Evolutionary conservation across 2,888 invertebrate genomes (phyloP), one percentile per base, ranked within the genome.

Genomic region (Tachystola acroxantha): DNA sequence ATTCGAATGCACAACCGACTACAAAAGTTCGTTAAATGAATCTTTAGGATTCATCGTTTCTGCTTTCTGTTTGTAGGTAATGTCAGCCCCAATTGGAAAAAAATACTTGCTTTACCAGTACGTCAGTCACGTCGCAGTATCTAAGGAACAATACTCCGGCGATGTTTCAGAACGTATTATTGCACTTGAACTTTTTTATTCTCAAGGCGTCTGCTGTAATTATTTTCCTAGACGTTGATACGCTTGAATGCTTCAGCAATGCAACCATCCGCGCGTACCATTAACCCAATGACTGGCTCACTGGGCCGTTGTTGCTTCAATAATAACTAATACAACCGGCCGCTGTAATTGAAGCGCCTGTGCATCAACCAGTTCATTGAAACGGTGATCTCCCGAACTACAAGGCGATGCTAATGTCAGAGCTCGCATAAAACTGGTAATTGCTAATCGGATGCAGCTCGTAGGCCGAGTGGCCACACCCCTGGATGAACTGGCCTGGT

Each of bases 231-330:
- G 22, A 33, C 40, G 47, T 36, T 42, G 45, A 47, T 24, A 31
- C 34, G 34, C 62, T 70, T 50, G 57, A 56, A 53, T 69, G 68
- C 60, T 44, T 57, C 57, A 42, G 55, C 61, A 48, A 64, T 55
- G 58, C 69, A 60, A 50, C 58, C 59, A 66, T 69, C 73, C 71
- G 71, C 60, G 51, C 68, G 77, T 76, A 60, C 78, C 56, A 78
- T 70, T 81, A 73, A 82, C 80, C 82, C 69, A 82, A 70, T 82
- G 80, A 76, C 79, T 77, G 73, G 79, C 59, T 70, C 74, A 74
- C 64, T 74, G 64, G 65, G 62, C 68, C 72, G 68, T 68, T 65
- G 66, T 59, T 56, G 57, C 56, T 59, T 55, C 52, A 26, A 26
- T 57, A 53, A 59, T 58, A 63, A 58, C 51, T 58, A 55, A 55